These are phyloP conservation scores for Athalia circularis DNA, from an alignment of 2,888 invertebrate species.

Conservation along the genomic window DNA sequence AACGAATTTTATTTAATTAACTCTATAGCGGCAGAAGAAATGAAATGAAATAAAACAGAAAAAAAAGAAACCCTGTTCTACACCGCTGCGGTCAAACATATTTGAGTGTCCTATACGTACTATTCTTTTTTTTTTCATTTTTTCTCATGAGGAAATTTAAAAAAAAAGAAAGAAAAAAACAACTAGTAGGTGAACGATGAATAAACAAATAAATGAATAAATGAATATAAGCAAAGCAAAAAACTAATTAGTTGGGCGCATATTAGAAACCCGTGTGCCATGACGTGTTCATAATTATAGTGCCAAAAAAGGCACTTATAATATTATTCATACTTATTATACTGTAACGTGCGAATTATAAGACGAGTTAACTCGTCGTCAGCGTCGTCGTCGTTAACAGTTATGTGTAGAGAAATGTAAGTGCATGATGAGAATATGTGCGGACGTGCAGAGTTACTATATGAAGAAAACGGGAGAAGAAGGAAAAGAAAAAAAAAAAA, in stretches of 20 bases:
- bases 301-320: conserved; percentile 45
- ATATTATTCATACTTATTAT: too few relatives aligned
- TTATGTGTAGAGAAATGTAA: not conserved
- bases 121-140: too few relatives aligned
- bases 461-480: too few relatives aligned
- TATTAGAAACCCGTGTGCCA: conserved; percentile 46
- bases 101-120: too few relatives aligned
- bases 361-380: too few relatives aligned
- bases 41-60: too few relatives aligned
- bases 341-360: not conserved
- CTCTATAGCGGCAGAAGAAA: too few relatives aligned
- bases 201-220: not conserved
- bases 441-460: not conserved
- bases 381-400: conserved; percentile 17
- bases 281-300: conserved; percentile 48
- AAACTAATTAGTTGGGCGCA: conserved; percentile 21
- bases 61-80: too few relatives aligned
- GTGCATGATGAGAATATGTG: not conserved
- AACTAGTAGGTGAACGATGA: not conserved
- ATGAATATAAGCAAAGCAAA: conserved; percentile 7
- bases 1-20: too few relatives aligned
- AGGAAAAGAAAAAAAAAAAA: not conserved
- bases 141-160: too few relatives aligned
- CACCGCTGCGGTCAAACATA: too few relatives aligned
- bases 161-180: too few relatives aligned